Evolutionary conservation across 2,113 vertebrate genomes (phyloP), one percentile per base, ranked within the genome.

Genomic region (Anseranas semipalmata): DNA sequence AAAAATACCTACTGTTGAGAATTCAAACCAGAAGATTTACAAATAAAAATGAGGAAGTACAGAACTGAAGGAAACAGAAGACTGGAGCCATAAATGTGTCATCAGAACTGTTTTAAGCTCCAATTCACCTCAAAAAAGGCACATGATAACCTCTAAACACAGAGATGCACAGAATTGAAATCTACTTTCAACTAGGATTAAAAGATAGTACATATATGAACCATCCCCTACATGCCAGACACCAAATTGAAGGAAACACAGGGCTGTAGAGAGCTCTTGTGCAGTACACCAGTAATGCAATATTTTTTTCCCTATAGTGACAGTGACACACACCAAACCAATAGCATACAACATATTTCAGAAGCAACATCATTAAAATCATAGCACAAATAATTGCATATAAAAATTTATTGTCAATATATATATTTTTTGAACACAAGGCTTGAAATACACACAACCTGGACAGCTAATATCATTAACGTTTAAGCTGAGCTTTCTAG

Each of bases 361-460:
- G 63, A 93, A 79, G 4, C 8, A 90, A 60, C 9, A 41, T 15
- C 35, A 52, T 32, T 70, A 4, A 71, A 84, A 46, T 35, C 68
- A 78, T 4, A 85, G 30, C n/a, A 92, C 60, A 86, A 73, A 67
- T 48, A 65, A 28, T 32, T 92, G 90, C 96, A 89, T 87, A 91
- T 91, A 96, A 97, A 96, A 93, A 89, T 96, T 96, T 97, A 95
- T 97, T 96, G 21, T 15, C 16, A 21, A 22, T 48, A 35, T 66
- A 65, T 14, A 12, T 73, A 55, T 78, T 68, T 75, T 89, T 65
- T 45, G 46, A 93, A 65, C 45, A 85, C 3, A 5, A 41, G 16
- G 24, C 7, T 87, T 93, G 73, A 92, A 92, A 93, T 72, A 92
- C 80, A 87, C 55, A 83, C 25, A 92, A 39, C 9, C 24, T 45